Conservation (phyloP, 2,113 vertebrate species). For the Speoplatyrhinus poulsoni region DNA sequence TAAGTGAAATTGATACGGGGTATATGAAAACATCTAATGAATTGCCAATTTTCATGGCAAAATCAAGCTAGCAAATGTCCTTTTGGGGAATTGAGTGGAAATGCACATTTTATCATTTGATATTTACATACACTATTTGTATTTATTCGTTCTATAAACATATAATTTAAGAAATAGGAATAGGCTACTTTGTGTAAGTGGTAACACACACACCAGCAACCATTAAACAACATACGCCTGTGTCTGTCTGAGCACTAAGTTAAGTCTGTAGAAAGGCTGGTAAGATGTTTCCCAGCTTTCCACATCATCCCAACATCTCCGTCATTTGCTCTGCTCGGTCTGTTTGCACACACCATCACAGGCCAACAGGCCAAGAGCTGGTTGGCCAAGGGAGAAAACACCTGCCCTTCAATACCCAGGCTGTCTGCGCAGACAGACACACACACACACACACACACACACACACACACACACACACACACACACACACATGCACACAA, state of each 20-base stretch:
- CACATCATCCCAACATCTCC: too few relatives aligned
- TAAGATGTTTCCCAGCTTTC: too few relatives aligned
- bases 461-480: constrained; percentile 8
- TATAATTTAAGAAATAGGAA: constrained; percentile 26
- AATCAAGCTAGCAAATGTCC: constrained; percentile 73
- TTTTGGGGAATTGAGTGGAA: constrained; percentile 54
- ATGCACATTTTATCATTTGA: constrained; percentile 35
- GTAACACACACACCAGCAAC: neutral
- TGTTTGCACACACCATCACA: neutral
- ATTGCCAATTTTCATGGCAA: constrained; percentile 76
- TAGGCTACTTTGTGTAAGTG: constrained; percentile 1
- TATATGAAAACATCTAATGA: constrained; percentile 76
- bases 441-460: constrained; percentile 4
- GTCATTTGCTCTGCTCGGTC: too few relatives aligned
- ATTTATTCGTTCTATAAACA: constrained; percentile 35
- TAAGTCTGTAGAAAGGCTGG: too few relatives aligned
- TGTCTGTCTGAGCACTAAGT: too few relatives aligned
- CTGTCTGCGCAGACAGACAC: too few relatives aligned
- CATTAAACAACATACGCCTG: neutral
- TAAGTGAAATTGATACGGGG: constrained; percentile 75
- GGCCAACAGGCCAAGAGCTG: too few relatives aligned
- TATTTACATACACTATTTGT: constrained; percentile 25
- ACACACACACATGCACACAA: neutral
- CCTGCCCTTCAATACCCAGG: too few relatives aligned
- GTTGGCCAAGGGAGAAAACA: too few relatives aligned